phyloP scores from a whole-genome alignment of 2,797 vertebrate species.

The Parauchenoglanis punctatus region DNA sequence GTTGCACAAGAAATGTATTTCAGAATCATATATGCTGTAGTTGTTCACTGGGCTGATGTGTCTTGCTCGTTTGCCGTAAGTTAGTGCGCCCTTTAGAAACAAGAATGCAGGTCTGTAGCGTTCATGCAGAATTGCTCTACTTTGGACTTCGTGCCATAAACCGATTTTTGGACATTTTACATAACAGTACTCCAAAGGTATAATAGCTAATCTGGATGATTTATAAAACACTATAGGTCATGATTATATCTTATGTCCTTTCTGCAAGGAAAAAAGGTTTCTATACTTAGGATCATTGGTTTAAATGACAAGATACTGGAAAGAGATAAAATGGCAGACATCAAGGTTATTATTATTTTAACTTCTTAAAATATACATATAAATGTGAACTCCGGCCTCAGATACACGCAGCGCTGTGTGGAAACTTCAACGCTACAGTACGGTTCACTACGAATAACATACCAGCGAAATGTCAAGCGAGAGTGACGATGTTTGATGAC shows the following conservation, averaged over 20 bases:
- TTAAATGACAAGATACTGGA: background rate
- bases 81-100: background rate
- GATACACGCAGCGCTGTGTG: background rate
- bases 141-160: background rate
- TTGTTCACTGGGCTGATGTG: background rate
- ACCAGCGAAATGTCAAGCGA: background rate
- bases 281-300: background rate
- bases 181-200: background rate
- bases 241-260: background rate
- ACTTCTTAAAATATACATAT: background rate
- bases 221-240: background rate
- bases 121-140: background rate
- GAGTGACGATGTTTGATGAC: background rate
- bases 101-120: background rate
- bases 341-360: background rate
- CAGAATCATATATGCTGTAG: background rate
- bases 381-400: background rate
- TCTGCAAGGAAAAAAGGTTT: background rate
- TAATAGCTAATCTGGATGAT: background rate
- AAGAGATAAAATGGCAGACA: background rate
- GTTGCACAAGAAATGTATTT: background rate
- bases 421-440: background rate
- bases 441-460: background rate
- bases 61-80: background rate
- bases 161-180: background rate